These are phyloP conservation scores for Turnix velox DNA, from an alignment of 2,113 vertebrate species.

Conservation along the genomic window DNA sequence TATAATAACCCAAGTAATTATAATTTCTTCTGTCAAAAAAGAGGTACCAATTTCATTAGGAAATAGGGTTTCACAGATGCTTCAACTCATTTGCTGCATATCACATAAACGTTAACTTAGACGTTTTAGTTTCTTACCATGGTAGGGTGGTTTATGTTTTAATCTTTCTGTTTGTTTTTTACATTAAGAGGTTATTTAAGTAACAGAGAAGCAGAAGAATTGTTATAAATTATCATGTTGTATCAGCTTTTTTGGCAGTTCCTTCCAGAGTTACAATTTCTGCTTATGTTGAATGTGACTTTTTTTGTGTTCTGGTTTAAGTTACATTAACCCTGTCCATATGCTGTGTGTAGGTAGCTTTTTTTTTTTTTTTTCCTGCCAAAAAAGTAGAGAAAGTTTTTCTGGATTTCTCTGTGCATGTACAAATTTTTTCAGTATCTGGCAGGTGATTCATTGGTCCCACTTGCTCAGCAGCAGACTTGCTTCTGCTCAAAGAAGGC, in stretches of 20 bases:
- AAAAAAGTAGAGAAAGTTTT: conserved; percentile 50
- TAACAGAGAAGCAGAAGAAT: not conserved
- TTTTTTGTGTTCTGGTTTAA: conserved; percentile 36
- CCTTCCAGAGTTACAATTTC: not conserved
- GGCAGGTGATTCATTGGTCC: conserved; percentile 9
- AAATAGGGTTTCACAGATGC: not conserved
- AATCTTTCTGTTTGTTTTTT: not conserved
- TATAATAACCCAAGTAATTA: not conserved
- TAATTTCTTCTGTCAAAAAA: not conserved
- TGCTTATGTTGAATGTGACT: not conserved
- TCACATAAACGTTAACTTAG: not conserved
- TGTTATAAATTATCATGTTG: not conserved
- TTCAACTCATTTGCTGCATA: not conserved
- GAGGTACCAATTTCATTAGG: not conserved
- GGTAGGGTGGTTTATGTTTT: not conserved
- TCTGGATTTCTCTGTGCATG: conserved; percentile 21
- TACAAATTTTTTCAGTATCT: conserved; percentile 2
- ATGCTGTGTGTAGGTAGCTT: conserved; percentile 48
- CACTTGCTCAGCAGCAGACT: conserved; percentile 20
- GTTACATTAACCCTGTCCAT: conserved; percentile 47
- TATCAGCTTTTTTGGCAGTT: not conserved
- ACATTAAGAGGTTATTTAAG: not conserved
- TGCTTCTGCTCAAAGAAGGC: not conserved
- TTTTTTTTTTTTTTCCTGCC: conserved; percentile 47
- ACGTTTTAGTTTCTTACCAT: not conserved